Conservation (phyloP, 2,888 invertebrate species). For the Cheilosia pagana region DNA sequence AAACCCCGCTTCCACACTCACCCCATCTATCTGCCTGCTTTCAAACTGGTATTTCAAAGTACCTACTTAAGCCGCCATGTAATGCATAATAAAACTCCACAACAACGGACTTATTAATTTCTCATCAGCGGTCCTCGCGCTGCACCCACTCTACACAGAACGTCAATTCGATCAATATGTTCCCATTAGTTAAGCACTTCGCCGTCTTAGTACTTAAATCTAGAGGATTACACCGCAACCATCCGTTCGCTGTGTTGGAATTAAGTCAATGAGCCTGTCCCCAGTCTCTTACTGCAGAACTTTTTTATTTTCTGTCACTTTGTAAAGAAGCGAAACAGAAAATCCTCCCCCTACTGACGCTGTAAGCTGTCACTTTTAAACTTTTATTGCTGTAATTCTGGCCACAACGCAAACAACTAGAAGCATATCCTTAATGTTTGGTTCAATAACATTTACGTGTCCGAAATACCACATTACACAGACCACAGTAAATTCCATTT, state of each 20-base stretch:
- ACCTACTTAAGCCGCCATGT: too few relatives aligned
- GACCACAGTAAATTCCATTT: conserved; percentile 51
- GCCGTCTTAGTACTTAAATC: not conserved
- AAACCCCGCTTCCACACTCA: too few relatives aligned
- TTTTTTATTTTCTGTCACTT: conserved; percentile 22
- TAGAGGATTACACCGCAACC: not conserved
- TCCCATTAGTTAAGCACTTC: not conserved
- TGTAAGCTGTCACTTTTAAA: conserved; percentile 63
- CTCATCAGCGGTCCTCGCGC: not conserved
- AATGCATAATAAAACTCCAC: too few relatives aligned
- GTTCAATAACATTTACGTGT: conserved; percentile 68
- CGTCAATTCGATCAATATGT: not conserved
- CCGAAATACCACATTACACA: conserved; percentile 67
- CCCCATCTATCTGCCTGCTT: too few relatives aligned
- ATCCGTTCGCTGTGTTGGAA: not conserved
- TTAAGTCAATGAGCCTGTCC: not conserved
- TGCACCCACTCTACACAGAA: not conserved
- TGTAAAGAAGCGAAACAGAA: conserved; percentile 22
- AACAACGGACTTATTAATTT: too few relatives aligned
- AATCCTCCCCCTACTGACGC: conserved; percentile 3
- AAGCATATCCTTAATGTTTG: conserved; percentile 63
- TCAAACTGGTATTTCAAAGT: too few relatives aligned
- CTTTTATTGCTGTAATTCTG: conserved; percentile 64
- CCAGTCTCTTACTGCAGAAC: not conserved
- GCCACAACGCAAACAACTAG: conserved; percentile 53